These are phyloP conservation scores for Eurois occulta DNA, from an alignment of 2,888 invertebrate species.

Conservation along the genomic window DNA sequence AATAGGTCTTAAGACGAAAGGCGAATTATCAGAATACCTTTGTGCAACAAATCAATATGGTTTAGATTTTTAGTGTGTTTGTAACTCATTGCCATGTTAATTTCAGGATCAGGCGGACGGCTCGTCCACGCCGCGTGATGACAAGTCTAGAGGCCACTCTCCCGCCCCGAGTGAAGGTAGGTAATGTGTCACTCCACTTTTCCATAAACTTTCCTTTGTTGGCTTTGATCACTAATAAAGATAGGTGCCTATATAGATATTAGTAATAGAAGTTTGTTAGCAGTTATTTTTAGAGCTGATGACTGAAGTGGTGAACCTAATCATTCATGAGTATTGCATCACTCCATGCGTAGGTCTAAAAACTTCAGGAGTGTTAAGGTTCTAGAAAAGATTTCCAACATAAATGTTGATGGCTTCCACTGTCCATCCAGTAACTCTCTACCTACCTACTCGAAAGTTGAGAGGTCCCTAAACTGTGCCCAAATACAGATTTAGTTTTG, in stretches of 20 bases:
- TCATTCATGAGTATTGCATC: neutral
- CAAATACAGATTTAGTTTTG: neutral
- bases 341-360: neutral
- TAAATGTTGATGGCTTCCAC: neutral
- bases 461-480: no score
- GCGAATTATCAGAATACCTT: neutral
- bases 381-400: neutral
- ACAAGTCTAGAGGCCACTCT: slow-evolving; percentile 82
- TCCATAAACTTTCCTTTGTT: neutral
- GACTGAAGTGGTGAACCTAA: neutral
- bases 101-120: slow-evolving; percentile 84
- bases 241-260: neutral
- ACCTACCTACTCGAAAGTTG: no score
- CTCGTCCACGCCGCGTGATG: slow-evolving; percentile 81
- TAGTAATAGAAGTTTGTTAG: neutral
- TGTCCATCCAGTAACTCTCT: no score
- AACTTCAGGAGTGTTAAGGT: neutral
- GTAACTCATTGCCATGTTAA: neutral
- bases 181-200: slow-evolving; percentile 30
- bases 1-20: no score
- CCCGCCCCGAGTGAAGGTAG: slow-evolving; percentile 84
- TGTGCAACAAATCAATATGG: neutral
- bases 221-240: neutral
- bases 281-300: neutral
- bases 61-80: neutral